Conservation (phyloP, 30 jellyfish, hydroid and myxozoan species). For the Sanderia malayensis region DNA sequence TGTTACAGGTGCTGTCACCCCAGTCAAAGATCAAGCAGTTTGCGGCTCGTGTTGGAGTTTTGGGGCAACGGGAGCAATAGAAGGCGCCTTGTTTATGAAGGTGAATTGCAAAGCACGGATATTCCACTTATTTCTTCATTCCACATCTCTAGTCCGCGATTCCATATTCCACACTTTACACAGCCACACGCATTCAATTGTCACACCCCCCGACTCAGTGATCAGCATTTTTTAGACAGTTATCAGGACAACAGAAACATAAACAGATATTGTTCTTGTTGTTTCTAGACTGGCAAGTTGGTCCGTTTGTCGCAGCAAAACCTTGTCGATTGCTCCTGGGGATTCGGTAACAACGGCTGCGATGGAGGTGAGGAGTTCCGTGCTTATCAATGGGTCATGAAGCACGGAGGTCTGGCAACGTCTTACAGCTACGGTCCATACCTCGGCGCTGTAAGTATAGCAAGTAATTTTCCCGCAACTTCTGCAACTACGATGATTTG, state of each 20-base stretch:
- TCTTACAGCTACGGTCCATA: slow-evolving; percentile 68
- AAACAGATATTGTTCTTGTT: neutral
- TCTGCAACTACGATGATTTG: no score
- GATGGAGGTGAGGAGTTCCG: slow-evolving; percentile 84
- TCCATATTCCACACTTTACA: no score
- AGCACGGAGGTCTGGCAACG: slow-evolving; percentile 77
- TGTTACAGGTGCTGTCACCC: slow-evolving; percentile 79
- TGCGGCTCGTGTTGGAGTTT: slow-evolving; percentile 87
- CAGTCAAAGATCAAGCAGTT: slow-evolving; percentile 79
- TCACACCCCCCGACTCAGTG: no score
- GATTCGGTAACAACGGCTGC: slow-evolving; percentile 75
- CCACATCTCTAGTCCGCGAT: no score
- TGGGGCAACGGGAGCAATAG: slow-evolving; percentile 73
- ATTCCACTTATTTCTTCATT: neutral
- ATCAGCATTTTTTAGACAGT: neutral
- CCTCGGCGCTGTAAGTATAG: slow-evolving; percentile 71
- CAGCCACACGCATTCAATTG: no score
- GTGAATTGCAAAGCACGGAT: slow-evolving; percentile 7
- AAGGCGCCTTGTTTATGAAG: slow-evolving; percentile 66
- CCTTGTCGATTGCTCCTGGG: slow-evolving; percentile 79
- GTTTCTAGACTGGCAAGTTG: slow-evolving; percentile 52
- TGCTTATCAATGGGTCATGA: slow-evolving; percentile 71
- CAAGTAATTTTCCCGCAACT: no score
- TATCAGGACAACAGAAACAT: neutral
- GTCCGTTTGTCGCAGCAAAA: slow-evolving; percentile 75